Evolutionary conservation across 2,113 vertebrate species (phyloP).

Genomic region (Madoqua kirkii): DNA sequence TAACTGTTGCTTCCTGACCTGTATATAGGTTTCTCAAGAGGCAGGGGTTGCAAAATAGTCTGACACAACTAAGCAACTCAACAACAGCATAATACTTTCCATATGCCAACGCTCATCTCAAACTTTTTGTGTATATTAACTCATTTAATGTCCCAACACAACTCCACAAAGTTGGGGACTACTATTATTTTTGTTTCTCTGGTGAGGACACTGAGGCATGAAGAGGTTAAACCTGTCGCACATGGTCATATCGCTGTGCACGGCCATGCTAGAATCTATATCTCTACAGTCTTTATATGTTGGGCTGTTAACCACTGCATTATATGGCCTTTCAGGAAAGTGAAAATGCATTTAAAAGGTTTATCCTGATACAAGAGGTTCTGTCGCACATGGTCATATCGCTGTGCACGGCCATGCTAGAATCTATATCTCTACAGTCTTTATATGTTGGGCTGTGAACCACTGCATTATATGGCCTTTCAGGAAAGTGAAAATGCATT

Average conservation of each 20-base stretch:
- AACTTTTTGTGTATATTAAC: background rate
- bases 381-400: accelerated
- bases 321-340: too few relatives aligned
- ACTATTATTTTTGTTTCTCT: background rate
- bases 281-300: too few relatives aligned
- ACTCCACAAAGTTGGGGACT: background rate
- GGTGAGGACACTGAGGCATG: background rate
- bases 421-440: background rate
- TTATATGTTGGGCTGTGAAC: background rate
- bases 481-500: background rate
- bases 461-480: background rate
- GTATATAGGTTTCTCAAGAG: too few relatives aligned
- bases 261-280: too few relatives aligned
- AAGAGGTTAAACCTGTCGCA: background rate
- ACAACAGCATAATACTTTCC: background rate
- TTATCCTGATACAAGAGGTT: too few relatives aligned
- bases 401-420: accelerated
- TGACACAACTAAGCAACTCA: background rate
- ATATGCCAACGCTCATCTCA: background rate
- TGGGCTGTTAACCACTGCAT: too few relatives aligned
- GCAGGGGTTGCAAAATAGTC: background rate
- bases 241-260: too few relatives aligned
- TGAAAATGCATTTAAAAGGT: too few relatives aligned
- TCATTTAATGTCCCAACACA: background rate
- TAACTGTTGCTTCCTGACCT: too few relatives aligned